Evolutionary conservation across 2,888 invertebrate species (phyloP).

Genomic region (Fragum fragum): DNA sequence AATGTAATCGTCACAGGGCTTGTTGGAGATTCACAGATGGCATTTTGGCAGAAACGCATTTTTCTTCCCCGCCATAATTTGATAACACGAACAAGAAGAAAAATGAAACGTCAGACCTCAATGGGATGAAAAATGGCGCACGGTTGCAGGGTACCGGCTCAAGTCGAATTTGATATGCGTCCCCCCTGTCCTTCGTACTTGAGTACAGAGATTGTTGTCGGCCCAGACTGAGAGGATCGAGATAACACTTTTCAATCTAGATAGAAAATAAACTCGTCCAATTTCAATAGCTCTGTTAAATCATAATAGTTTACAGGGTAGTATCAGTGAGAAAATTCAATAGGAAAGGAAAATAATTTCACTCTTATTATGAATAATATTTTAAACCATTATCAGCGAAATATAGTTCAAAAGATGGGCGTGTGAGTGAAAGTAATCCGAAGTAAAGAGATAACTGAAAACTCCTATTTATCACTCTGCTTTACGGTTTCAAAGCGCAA

Average conservation of each 20-base stretch:
- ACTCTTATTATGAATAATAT: too few relatives aligned
- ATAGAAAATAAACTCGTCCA: neutral
- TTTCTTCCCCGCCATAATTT: conserved; percentile 67
- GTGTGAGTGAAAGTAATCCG: neutral
- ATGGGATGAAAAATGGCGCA: conserved; percentile 67
- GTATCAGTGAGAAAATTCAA: too few relatives aligned
- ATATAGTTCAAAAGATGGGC: neutral
- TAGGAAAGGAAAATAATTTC: too few relatives aligned
- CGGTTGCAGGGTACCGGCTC: conserved; percentile 55
- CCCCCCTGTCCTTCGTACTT: conserved; percentile 27
- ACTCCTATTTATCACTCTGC: conserved; percentile 13
- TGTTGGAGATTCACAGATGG: conserved; percentile 56
- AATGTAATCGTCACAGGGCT: conserved; percentile 14
- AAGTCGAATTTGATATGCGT: conserved; percentile 65
- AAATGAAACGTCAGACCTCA: conserved; percentile 66
- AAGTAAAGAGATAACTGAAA: neutral
- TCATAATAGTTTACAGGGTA: too few relatives aligned
- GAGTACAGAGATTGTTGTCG: conserved; percentile 22
- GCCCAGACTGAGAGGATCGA: neutral
- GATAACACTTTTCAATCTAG: conserved; percentile 1
- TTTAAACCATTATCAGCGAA: too few relatives aligned
- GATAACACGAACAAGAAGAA: conserved; percentile 68
- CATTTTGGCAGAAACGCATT: conserved; percentile 66
- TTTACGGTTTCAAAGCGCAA: conserved; percentile 27
- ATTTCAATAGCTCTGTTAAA: too few relatives aligned